These are phyloP conservation scores for Sebastes cheni DNA, from an alignment of 2,797 vertebrate species.

Conservation along the genomic window DNA sequence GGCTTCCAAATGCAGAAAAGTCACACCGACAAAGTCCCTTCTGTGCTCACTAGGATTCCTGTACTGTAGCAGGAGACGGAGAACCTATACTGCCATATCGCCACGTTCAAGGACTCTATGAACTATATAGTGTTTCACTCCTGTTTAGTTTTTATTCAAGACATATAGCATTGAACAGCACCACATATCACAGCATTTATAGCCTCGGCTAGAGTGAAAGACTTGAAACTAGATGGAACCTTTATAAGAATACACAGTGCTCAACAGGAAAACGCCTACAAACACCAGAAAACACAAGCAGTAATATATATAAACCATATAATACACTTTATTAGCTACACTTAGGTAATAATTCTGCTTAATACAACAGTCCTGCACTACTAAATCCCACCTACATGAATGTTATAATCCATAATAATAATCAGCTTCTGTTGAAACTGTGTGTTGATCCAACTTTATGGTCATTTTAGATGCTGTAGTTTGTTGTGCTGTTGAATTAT, in stretches of 20 bases:
- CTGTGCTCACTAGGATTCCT: conserved; percentile 18
- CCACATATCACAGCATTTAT: neutral
- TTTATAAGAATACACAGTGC: neutral
- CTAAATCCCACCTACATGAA: neutral
- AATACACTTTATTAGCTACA: neutral
- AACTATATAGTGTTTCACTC: neutral
- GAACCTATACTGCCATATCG: conserved; percentile 5
- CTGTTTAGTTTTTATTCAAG: neutral
- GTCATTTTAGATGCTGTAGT: neutral
- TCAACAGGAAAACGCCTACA: neutral
- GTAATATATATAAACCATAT: neutral
- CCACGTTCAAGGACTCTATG: neutral
- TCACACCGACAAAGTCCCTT: conserved; percentile 37
- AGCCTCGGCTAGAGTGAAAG: neutral
- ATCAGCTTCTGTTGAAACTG: neutral
- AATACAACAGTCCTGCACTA: neutral
- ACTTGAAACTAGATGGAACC: neutral
- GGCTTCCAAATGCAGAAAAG: conserved; percentile 51
- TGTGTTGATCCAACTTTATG: too few species aligned
- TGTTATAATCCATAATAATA: neutral
- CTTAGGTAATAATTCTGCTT: neutral
- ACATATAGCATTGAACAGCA: neutral
- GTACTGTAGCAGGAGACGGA: neutral
- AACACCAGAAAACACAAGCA: neutral
- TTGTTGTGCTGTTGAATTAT: neutral